Evolutionary conservation across 2,888 invertebrate genomes (phyloP), one percentile per base, ranked within the genome.

Genomic region (Hypsopygia costalis): DNA sequence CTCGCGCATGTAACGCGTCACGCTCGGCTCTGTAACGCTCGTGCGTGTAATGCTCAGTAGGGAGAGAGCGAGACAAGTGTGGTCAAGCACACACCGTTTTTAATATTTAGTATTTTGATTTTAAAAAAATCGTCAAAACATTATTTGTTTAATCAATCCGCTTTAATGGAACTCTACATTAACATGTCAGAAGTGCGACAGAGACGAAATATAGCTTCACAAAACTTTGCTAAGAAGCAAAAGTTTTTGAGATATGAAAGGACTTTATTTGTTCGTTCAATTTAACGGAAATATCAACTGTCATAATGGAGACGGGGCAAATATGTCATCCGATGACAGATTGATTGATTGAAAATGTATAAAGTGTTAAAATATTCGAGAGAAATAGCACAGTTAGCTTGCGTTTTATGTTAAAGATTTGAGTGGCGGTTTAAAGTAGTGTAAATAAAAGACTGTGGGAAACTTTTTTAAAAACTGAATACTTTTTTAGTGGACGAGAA

Each of bases 261-360:
- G 9, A 9, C 9, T n/a, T 20, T 34, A 34, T 25, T 25, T 11
- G 34, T 25, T 11, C 11, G 31, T 11, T 12, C 12, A 11, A 31
- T 31, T 31, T 31, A 11, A 31, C 6, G 12, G 31, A 31, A 31
- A 35, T 22, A 25, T 27, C 34, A 25, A 25, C 25, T 35, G 34
- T 35, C 34, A 25, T n/a, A 16, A 35, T 25, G 3, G 27, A 25
- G 25, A 11, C 8, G 25, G 7, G 7, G 11, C 25, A 11, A 11
- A 28, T 10, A 11, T 12, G n/a, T 9, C 28, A 31, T 11, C 11
- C 11, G 12, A 1, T 20, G 36, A 29, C 36, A 28, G 28, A 27
- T 36, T 36, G 36, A 36, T 36, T 12, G 34, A 29, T 37, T n/a
- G 38, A 37, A 40, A 21, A 20, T 16, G 25, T 35, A 30, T 31